These are phyloP conservation scores for Andrena trimmerana DNA, from an alignment of 2,888 invertebrate genomes.

Conservation along the genomic window DNA sequence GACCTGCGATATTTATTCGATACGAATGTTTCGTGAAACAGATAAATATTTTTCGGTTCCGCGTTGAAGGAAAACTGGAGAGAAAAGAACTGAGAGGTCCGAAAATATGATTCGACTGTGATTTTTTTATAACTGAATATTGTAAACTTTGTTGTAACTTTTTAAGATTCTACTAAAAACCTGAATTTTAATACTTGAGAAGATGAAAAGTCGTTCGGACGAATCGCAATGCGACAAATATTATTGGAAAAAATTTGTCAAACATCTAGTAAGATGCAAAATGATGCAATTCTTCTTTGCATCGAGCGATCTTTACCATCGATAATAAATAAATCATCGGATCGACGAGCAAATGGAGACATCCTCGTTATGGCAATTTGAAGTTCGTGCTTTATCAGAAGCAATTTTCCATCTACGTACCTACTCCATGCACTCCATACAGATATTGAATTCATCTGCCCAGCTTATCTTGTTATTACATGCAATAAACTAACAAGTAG, in stretches of 20 bases:
- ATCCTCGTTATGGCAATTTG: slow-evolving; percentile 13
- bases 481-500: slow-evolving; percentile 53
- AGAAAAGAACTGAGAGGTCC: too few relatives aligned
- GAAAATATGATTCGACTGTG: too few relatives aligned
- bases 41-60: too few relatives aligned
- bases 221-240: too few relatives aligned
- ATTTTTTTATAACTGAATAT: too few relatives aligned
- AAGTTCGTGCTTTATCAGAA: slow-evolving; percentile 26
- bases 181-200: too few relatives aligned
- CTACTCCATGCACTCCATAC: slow-evolving; percentile 16
- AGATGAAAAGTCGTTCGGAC: too few relatives aligned
- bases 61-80: too few relatives aligned
- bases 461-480: slow-evolving; percentile 49
- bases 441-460: slow-evolving; percentile 52
- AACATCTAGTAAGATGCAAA: not conserved
- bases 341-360: slow-evolving; percentile 21
- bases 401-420: slow-evolving; percentile 43
- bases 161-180: too few relatives aligned
- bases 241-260: not conserved
- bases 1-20: not conserved
- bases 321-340: slow-evolving; percentile 24
- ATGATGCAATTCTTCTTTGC: not conserved
- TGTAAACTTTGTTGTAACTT: too few relatives aligned
- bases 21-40: too few relatives aligned
- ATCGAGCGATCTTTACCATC: not conserved